Evolutionary conservation across 92 coral and sea anemone species (phyloP), one percentile per base, ranked within the genome.

Genomic region (Isaurus tuberculatus): DNA sequence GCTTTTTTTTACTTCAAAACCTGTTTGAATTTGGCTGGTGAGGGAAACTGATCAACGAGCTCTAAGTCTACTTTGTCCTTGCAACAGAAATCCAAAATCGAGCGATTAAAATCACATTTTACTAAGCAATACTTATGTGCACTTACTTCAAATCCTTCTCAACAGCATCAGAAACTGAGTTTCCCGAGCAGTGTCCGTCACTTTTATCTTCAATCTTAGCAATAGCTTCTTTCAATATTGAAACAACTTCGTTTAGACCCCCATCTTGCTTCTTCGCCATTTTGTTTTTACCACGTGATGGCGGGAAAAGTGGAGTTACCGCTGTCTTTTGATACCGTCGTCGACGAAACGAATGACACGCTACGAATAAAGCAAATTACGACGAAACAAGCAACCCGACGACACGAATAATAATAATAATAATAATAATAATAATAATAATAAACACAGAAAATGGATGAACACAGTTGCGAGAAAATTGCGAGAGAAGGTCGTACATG

Each of bases 111-210:
- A 51, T 51, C 60, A 51, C 60, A 29, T 44, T 73, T 43, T 73
- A 36, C 42, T 16, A 55, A 72, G 60, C 32, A 40, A 72, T 43
- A 43, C 36, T 72, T 72, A 49, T 57, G 79, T 11, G 51, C 29
- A 37, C 79, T 72, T 72, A 72, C 79, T 72, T 72, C 79, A 72
- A 72, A 72, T 72, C 79, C 36, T 57, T 49, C 79, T 72, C 55
- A 51, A 72, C 79, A 72, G 79, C 79, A 46, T 36, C 79, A 46
- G 27, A 73, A 73, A 37, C 17, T 51, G 79, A 40, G 61, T 73
- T 58, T 57, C 65, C 65, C 26, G 65, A 11, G 31, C 29, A 60
- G 1, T 60, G 31, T 22, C 31, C 66, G 1, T 22, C 66, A 23
- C 6, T 60, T 60, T 60, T 60, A 73, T 73, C 80, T 42, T 73